These are phyloP conservation scores for Nomada goodeniana DNA, from an alignment of 2,888 invertebrate genomes.

Conservation along the genomic window DNA sequence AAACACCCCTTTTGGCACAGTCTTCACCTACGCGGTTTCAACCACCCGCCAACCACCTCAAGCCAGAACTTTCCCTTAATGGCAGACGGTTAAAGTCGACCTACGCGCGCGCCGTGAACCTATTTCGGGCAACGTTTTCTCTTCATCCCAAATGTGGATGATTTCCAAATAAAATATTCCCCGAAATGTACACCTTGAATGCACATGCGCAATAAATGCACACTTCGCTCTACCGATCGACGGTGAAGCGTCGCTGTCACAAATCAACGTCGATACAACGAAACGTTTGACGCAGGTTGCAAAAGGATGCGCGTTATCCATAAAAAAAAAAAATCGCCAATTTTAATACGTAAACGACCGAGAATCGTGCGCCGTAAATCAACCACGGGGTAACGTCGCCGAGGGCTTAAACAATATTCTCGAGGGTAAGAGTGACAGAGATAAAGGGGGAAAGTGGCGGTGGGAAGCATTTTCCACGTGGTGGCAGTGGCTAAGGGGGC, in stretches of 20 bases:
- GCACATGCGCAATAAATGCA: not conserved
- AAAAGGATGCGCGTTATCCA: conserved; percentile 1
- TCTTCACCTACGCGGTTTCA: conserved; percentile 64
- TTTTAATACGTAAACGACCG: conserved; percentile 62
- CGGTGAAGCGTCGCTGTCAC: not conserved
- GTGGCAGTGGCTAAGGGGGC: conserved; percentile 62
- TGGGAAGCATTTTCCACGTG: conserved; percentile 66
- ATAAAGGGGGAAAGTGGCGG: conserved; percentile 64
- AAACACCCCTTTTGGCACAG: conserved; percentile 59
- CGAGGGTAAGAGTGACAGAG: conserved; percentile 61
- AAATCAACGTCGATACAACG: conserved; percentile 10
- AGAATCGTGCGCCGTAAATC: conserved; percentile 56
- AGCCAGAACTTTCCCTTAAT: conserved; percentile 72
- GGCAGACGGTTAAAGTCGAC: conserved; percentile 63
- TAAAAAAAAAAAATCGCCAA: conserved; percentile 11
- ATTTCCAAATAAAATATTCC: not conserved
- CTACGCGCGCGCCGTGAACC: conserved; percentile 26
- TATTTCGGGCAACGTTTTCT: not conserved
- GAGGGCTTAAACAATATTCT: conserved; percentile 71
- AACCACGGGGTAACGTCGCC: conserved; percentile 44
- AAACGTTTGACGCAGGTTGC: not conserved
- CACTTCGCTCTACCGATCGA: conserved; percentile 3
- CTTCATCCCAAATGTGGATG: not conserved
- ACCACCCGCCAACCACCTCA: conserved; percentile 69
- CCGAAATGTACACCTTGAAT: not conserved